These are phyloP conservation scores for Chelidonichthys spinosus DNA, from an alignment of 2,797 vertebrate genomes.

Conservation along the genomic window DNA sequence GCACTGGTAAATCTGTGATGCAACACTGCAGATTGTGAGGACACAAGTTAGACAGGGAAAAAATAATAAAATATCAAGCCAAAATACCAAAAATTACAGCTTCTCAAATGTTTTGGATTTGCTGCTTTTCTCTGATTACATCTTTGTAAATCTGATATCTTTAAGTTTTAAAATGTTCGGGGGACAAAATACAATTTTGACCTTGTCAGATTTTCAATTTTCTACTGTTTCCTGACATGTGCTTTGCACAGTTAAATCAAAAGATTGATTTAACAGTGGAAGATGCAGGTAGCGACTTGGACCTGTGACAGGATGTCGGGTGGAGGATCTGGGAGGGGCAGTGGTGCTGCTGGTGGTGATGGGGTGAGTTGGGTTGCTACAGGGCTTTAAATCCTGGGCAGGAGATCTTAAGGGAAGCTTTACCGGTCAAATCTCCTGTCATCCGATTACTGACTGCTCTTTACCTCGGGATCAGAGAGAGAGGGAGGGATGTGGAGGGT, in stretches of 20 bases:
- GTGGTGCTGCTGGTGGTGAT: not conserved
- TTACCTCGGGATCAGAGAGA: conserved; percentile 73
- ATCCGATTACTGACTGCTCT: conserved; percentile 83
- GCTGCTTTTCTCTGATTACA: not conserved
- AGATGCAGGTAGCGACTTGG: conserved; percentile 3
- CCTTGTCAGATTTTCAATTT: not conserved
- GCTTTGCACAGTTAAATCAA: not conserved
- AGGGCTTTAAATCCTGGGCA: conserved; percentile 67
- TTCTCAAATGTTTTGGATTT: not conserved
- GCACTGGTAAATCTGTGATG: not conserved
- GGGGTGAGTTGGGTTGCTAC: conserved; percentile 11
- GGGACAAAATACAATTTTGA: not conserved
- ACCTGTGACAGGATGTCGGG: conserved; percentile 5
- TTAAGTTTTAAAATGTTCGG: not conserved
- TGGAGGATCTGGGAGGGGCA: conserved; percentile 1
- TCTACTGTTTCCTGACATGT: not conserved
- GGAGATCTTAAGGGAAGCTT: conserved; percentile 75
- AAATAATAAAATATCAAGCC: not conserved
- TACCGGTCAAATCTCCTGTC: conserved; percentile 79
- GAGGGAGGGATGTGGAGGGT: conserved; percentile 38
- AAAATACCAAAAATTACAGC: not conserved
- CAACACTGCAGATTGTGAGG: not conserved
- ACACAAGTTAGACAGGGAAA: not conserved
- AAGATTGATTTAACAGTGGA: not conserved
- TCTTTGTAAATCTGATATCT: not conserved